Base-by-base conservation (phyloP, 2,797 vertebrate genomes). In the Lepidocolaptes lacrymiger region DNA sequence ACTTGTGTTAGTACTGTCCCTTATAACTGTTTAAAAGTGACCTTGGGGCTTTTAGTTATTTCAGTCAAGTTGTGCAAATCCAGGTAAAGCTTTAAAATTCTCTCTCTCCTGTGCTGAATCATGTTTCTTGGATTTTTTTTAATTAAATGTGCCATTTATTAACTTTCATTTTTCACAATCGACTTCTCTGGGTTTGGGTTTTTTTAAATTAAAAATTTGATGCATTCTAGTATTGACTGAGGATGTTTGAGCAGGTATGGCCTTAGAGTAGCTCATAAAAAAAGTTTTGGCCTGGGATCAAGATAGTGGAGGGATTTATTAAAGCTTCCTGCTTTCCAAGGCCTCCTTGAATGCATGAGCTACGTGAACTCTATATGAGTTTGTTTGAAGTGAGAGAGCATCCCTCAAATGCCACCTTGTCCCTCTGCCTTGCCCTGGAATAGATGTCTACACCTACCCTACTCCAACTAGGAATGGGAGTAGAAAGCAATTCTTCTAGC, bases 331-430 rank as follows among this genome's bases (percentile, higher is more conserved):
- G n/a, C 27, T 74, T 86, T 36, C 62, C 13, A 0, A 52, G 36
- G 5, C 73, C 14, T 23, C 20, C 27, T 64, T 6, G 36, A 54
- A 58, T 6, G 6, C 74, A 32, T 36, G 5, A 84, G 51, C 22
- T 19, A 8, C n/a, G 6, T 43, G 10, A 55, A 14, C 30, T 79
- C n/a, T 27, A 0, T 5, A 0, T 14, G 68, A 51, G 26, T 69
- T 64, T 41, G 32, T 4, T 28, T 44, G 69, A 77, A 69, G 39
- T 17, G 16, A 28, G 26, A 54, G 5, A 5, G 16, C 54, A 39
- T 63, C 89, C 69, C 56, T 41, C 56, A 51, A 58, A 67, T 32
- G 19, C 63, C 3, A 1, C 6, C 37, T 55, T 67, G 32, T 54
- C 71, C 12, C 49, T 39, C 0, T 24, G 30, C 34, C 52, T 73